Evolutionary conservation across 2,113 vertebrate species (phyloP).

Genomic region (Alethe castanea): DNA sequence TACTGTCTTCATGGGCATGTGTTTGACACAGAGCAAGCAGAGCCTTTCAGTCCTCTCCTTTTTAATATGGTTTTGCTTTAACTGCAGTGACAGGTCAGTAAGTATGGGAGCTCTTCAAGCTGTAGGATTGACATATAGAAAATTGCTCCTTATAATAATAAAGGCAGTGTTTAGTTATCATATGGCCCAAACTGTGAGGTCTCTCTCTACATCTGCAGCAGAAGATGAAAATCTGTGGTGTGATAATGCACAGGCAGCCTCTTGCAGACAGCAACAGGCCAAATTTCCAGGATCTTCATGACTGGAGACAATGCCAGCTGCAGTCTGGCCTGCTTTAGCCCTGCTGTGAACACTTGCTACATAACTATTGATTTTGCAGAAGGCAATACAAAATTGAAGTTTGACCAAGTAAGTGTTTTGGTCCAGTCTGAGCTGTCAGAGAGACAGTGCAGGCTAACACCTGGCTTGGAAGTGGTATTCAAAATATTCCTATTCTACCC

Average conservation of each 20-base stretch:
- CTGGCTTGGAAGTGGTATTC: neutral
- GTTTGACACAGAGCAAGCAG: neutral
- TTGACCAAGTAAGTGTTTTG: neutral
- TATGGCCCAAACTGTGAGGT: neutral
- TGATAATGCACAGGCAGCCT: neutral
- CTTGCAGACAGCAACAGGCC: neutral
- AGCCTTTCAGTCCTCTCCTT: neutral
- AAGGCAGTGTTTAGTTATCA: neutral
- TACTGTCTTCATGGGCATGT: rapidly evolving
- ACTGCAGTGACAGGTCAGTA: neutral
- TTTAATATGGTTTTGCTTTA: rapidly evolving
- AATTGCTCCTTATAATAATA: neutral
- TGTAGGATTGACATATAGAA: neutral
- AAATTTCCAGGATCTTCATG: neutral
- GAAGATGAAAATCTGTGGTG: neutral
- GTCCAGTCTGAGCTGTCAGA: neutral
- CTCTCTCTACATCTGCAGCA: neutral
- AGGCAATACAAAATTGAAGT: neutral
- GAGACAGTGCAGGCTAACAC: neutral
- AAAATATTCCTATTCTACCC: neutral
- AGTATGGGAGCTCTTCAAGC: neutral
- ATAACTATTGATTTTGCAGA: neutral
- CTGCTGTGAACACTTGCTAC: neutral
- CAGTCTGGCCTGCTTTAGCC: neutral
- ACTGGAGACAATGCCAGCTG: neutral